Evolutionary conservation across 2,888 invertebrate genomes (phyloP), one percentile per base, ranked within the genome.

Genomic region (Cataglyphis rosenhaueri): DNA sequence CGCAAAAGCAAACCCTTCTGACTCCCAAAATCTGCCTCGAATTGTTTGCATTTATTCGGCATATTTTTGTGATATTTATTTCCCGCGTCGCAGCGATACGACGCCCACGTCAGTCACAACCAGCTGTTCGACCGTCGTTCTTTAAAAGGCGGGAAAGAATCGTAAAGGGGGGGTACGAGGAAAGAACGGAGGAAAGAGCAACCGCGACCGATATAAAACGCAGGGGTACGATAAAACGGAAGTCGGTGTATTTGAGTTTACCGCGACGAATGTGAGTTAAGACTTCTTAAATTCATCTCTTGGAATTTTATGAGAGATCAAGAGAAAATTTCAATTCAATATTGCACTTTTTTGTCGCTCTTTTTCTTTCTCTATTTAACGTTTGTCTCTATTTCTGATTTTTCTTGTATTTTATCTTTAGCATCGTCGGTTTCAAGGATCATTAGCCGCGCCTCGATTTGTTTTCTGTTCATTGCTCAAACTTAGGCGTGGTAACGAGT

Each of bases 21-120:
- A 57, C 62, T 52, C 52, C 44, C 79, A 82, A 74, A 61, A 61
- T 44, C 91, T 91, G 92, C 85, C 87, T 88, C 88, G 91, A 92
- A 94, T 93, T 92, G 93, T 93, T 93, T 92, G 92, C 93, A 92
- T 93, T 93, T 93, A 92, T 91, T 90, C 88, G 87, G 86, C 93
- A 92, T 92, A 93, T 92, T 93, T 89, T 90, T 91, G 91, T 89
- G 92, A 92, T 93, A 93, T 93, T 94, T 94, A 94, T 94, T 93
- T 92, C 89, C 79, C 81, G 84, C 79, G 84, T 81, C 79, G 68
- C 78, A 70, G 84, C 85, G 85, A 75, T 73, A 76, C 74, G 84
- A 57, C 82, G 61, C 65, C 81, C 86, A 90, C 91, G 93, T 93
- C 92, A 92, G 84, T 92, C 92, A 91, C 92, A 92, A 91, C 87